Percentiles rank a stretch among this genome's conserved stretches.
Evolutionary conservation across 2,113 vertebrate genomes (phyloP).

Genomic region (Lepisosteus oculatus): DNA sequence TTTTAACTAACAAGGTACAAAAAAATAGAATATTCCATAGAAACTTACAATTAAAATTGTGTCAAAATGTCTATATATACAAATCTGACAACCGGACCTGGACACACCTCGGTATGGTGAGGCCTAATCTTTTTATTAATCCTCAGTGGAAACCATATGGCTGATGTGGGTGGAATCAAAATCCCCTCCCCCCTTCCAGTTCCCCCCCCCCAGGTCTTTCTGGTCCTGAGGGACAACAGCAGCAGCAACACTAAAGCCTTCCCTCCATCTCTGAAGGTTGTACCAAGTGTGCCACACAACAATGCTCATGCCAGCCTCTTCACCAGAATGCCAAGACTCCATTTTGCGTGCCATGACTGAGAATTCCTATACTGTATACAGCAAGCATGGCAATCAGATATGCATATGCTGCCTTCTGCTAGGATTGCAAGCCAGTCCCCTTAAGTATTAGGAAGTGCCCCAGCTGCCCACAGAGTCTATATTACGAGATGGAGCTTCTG

Average conservation of each 20-base stretch:
- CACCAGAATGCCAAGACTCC: slow-evolving; percentile 13
- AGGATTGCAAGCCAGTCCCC: slow-evolving; percentile 31
- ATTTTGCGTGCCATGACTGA: slow-evolving; percentile 27
- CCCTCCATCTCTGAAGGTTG: slow-evolving; percentile 3
- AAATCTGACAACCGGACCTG: slow-evolving; percentile 26
- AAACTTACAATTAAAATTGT: background rate
- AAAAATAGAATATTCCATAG: background rate
- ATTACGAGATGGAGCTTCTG: slow-evolving; percentile 77
- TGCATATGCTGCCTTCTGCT: slow-evolving; percentile 24
- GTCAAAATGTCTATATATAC: slow-evolving; percentile 1
- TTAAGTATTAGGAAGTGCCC: slow-evolving; percentile 46
- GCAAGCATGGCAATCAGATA: slow-evolving; percentile 29
- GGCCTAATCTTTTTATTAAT: slow-evolving; percentile 61
- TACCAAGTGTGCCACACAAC: background rate
- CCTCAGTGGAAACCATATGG: slow-evolving; percentile 61
- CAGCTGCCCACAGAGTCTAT: slow-evolving; percentile 76
- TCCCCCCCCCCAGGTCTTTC: background rate
- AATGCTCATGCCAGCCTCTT: slow-evolving; percentile 21
- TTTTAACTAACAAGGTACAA: background rate
- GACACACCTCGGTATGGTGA: slow-evolving; percentile 51
- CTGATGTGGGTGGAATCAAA: slow-evolving; percentile 14
- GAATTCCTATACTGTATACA: slow-evolving; percentile 34
- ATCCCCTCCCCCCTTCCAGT: background rate
- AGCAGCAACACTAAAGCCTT: background rate
- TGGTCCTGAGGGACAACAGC: background rate